A percentile compares a stretch with the other conserved stretches of the same genome.
Evolutionary conservation across 1,140 invertebrate species (phyloP).

Genomic region (Zelostemma sp.): DNA sequence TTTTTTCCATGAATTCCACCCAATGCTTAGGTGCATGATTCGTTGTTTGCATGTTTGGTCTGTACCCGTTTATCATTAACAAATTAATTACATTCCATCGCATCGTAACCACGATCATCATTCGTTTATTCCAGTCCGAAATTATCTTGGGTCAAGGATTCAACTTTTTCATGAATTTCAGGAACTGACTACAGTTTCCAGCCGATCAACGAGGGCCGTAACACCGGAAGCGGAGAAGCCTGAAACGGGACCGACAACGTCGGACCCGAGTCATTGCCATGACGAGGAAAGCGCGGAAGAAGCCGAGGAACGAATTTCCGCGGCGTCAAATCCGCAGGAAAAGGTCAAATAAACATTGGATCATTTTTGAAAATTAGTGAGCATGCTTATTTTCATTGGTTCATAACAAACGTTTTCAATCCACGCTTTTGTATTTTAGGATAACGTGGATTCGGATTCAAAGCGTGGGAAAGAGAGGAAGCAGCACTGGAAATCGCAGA

Average conservation of each 20-base stretch:
- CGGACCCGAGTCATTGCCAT: constrained; percentile 20
- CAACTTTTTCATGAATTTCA: constrained; percentile 30
- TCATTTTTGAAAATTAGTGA: background rate
- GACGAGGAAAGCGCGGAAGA: constrained; percentile 44
- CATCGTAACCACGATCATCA: too few relatives aligned
- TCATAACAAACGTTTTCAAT: too few relatives aligned
- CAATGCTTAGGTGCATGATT: constrained; percentile 33
- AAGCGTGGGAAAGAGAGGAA: constrained; percentile 56
- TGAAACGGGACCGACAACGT: constrained; percentile 11
- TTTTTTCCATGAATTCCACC: constrained; percentile 16
- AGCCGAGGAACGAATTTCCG: constrained; percentile 34
- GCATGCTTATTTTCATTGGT: too few relatives aligned
- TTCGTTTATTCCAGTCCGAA: too few relatives aligned
- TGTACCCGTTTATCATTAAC: constrained; percentile 19
- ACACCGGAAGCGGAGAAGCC: constrained; percentile 52
- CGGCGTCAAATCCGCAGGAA: constrained; percentile 28
- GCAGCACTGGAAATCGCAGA: constrained; percentile 70
- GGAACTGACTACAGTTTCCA: constrained; percentile 44
- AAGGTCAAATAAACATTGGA: constrained; percentile 11
- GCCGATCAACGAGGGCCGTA: constrained; percentile 41
- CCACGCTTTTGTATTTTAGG: constrained; percentile 1
- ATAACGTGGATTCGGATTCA: constrained; percentile 39
- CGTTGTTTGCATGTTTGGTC: constrained; percentile 32
- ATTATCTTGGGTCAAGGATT: too few relatives aligned
- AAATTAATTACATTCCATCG: constrained; percentile 12